Conservation (phyloP, 2,113 vertebrate genomes). For the Symphodus melops region DNA sequence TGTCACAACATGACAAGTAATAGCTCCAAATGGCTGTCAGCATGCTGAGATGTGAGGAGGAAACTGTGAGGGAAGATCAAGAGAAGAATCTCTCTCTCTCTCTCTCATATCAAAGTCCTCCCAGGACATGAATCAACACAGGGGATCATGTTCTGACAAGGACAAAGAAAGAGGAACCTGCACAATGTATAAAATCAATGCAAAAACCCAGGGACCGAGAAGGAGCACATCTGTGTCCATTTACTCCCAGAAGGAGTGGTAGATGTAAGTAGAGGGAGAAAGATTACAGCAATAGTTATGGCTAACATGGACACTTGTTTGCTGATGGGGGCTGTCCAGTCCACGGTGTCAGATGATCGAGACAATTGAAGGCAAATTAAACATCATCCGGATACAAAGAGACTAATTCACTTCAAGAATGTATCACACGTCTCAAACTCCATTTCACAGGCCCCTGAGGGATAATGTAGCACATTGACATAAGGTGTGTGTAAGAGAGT, state of each 20-base stretch:
- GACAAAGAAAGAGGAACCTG: slow-evolving; percentile 47
- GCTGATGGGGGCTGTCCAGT: slow-evolving; percentile 9
- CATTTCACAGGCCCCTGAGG: slow-evolving; percentile 39
- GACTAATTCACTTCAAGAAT: slow-evolving; percentile 26
- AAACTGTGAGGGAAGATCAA: slow-evolving; percentile 70
- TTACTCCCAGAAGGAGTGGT: slow-evolving; percentile 40
- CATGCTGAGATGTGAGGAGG: slow-evolving; percentile 77
- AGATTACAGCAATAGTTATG: slow-evolving; percentile 22
- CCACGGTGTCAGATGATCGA: slow-evolving; percentile 22
- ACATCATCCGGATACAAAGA: slow-evolving; percentile 14
- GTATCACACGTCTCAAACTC: slow-evolving; percentile 50
- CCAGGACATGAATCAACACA: slow-evolving; percentile 63
- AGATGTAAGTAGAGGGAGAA: slow-evolving; percentile 11
- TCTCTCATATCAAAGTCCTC: slow-evolving; percentile 72
- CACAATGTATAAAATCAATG: slow-evolving; percentile 42
- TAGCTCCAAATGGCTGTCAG: slow-evolving; percentile 73
- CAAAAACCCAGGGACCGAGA: slow-evolving; percentile 30
- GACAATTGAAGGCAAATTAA: slow-evolving; percentile 34
- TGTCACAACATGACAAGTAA: slow-evolving; percentile 61
- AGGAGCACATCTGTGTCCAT: slow-evolving; percentile 52
- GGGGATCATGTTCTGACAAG: slow-evolving; percentile 48
- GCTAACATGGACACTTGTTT: slow-evolving; percentile 2
- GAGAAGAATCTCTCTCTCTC: slow-evolving; percentile 38
- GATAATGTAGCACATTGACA: slow-evolving; percentile 42
- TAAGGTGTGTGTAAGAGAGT: slow-evolving; percentile 39